These are phyloP conservation scores for Bombylius major DNA, from an alignment of 2,888 invertebrate genomes.

Conservation along the genomic window DNA sequence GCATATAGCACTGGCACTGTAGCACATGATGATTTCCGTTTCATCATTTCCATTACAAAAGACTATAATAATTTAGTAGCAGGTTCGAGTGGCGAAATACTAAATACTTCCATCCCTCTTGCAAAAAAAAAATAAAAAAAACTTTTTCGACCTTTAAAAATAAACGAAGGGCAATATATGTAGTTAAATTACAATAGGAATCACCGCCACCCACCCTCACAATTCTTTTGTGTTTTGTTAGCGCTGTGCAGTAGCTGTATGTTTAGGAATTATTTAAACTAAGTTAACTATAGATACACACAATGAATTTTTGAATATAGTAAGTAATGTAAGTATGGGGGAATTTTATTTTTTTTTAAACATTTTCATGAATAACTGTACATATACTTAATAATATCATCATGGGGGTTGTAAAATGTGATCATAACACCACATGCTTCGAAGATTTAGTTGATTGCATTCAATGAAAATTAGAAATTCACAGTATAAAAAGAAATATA, in stretches of 20 bases:
- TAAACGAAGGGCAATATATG: not conserved
- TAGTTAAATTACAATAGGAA: not conserved
- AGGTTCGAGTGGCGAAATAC: too few relatives aligned
- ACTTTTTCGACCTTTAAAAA: too few relatives aligned
- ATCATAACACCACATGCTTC: constrained; percentile 10
- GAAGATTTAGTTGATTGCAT: constrained; percentile 14
- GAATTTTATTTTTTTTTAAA: constrained; percentile 12
- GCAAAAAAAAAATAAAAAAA: too few relatives aligned
- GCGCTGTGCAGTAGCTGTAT: not conserved
- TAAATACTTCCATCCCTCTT: too few relatives aligned
- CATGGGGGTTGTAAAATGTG: constrained; percentile 4
- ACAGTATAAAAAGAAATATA: too few relatives aligned
- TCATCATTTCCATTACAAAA: too few relatives aligned
- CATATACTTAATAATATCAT: not conserved
- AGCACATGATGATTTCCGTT: too few relatives aligned
- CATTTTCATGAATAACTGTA: constrained; percentile 14
- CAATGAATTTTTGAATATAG: not conserved
- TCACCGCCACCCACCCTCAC: not conserved
- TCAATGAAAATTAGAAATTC: not conserved
- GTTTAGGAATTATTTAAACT: too few relatives aligned
- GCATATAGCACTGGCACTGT: too few relatives aligned
- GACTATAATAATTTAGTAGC: too few relatives aligned
- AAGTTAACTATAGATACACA: too few relatives aligned
- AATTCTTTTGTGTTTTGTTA: not conserved
- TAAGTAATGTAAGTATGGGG: constrained; percentile 8